Evolutionary conservation across 1,140 invertebrate genomes (phyloP), one percentile per base, ranked within the genome.

Genomic region (Heliothis subflexa): DNA sequence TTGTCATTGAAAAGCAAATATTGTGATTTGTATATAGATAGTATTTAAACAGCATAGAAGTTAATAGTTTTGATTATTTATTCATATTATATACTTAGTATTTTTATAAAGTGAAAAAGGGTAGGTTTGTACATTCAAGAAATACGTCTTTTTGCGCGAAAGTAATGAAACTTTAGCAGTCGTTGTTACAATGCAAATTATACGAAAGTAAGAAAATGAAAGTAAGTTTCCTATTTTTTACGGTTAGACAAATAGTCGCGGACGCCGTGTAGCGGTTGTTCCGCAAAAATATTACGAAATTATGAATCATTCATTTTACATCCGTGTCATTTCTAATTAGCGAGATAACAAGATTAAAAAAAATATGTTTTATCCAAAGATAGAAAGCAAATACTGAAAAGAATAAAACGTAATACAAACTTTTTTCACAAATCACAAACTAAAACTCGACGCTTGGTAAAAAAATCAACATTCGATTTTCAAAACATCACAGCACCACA

Each of bases 271-370:
- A 59, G 49, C 62, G 47, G 28, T 57, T 70, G 21, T 28, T 45
- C 18, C n/a, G 33, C 12, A 62, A 70, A 66, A 71, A 13, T 72
- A n/a, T 80, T 64, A 28, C 62, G 59, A 64, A 78, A 78, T 70
- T 66, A 76, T 73, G 78, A 78, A 61, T 62, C 52, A 72, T 75
- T n/a, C 18, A 61, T 21, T 49, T 11, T 64, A 64, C 1, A n/a
- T 70, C 66, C 66, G 66, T 70, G 21, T 70, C 18, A 66, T 21
- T 66, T n/a, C n/a, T n/a, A 40, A 55, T 18, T 54, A 13, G 1
- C 11, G 5, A 40, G 33, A 21, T 11, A 54, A 47, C 9, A 47
- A n/a, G n/a, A n/a, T n/a, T n/a, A n/a, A 21, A 2, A 10, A 13
- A 14, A 45, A 68, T 47, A 2, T 40, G n/a, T 50, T 54, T 33